Conservation (phyloP, 2,888 invertebrate genomes). For the Noctua janthe region DNA sequence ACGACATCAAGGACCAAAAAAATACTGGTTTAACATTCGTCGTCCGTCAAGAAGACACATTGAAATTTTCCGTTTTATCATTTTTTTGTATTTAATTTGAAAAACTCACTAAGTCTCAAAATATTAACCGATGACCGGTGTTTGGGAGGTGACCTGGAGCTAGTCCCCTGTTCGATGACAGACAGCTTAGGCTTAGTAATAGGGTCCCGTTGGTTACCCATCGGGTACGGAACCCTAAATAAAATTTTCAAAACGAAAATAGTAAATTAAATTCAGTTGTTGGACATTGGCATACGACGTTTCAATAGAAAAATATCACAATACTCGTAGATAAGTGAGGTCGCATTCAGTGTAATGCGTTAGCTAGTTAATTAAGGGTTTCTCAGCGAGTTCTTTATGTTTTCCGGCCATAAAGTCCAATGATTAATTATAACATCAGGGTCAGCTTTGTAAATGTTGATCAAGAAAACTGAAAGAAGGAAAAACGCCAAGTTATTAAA, state of each 20-base stretch:
- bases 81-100: not conserved
- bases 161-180: not conserved
- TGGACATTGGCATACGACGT: not conserved
- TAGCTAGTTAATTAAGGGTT: constrained; percentile 13
- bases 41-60: not conserved
- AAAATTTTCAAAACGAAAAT: not conserved
- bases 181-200: too few relatives aligned
- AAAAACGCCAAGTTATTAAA: constrained; percentile 5
- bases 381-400: constrained; percentile 16
- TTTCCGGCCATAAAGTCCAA: constrained; percentile 31
- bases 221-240: too few relatives aligned
- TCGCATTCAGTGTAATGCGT: constrained; percentile 21
- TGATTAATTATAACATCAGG: constrained; percentile 19
- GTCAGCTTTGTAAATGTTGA: constrained; percentile 4
- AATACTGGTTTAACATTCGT: not conserved
- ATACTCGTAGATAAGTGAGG: constrained; percentile 13
- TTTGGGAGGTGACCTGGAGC: not conserved
- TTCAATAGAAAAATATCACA: constrained; percentile 24
- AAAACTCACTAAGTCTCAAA: too few relatives aligned
- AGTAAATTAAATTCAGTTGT: not conserved
- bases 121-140: too few relatives aligned
- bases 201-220: too few relatives aligned
- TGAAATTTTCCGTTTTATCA: not conserved
- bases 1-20: not conserved
- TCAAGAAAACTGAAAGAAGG: constrained; percentile 15